These are phyloP conservation scores for Hormaphis cornu DNA, from an alignment of 1,140 invertebrate species.

Conservation along the genomic window DNA sequence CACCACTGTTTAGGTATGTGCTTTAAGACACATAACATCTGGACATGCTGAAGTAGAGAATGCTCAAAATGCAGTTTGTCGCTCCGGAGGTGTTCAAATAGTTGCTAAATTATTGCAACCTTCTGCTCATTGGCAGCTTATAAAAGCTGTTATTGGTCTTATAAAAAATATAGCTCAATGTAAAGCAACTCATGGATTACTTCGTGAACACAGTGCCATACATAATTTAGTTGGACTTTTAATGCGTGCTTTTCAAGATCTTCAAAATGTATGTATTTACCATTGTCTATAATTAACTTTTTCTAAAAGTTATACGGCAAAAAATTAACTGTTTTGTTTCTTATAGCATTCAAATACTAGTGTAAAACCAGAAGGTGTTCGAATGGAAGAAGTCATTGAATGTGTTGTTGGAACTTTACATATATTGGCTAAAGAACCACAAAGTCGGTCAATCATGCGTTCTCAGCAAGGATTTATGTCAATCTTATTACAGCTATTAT, in stretches of 20 bases:
- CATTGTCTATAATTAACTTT: neutral
- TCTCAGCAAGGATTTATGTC: constrained; percentile 80
- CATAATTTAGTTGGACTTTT: constrained; percentile 85
- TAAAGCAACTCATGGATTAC: constrained; percentile 85
- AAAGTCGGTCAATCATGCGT: constrained; percentile 85
- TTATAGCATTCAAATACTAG: constrained; percentile 53
- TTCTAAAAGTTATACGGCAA: neutral
- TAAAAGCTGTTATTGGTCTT: constrained; percentile 91
- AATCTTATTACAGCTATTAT: constrained; percentile 75
- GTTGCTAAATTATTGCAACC: constrained; percentile 92
- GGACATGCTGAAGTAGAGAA: constrained; percentile 90
- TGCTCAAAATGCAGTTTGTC: constrained; percentile 90
- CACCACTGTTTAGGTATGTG: constrained; percentile 58
- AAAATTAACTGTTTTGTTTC: constrained; percentile 45
- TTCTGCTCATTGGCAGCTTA: constrained; percentile 83
- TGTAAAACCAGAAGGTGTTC: constrained; percentile 87
- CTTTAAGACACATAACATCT: constrained; percentile 88
- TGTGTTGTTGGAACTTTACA: constrained; percentile 94
- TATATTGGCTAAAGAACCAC: constrained; percentile 87
- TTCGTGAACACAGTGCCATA: constrained; percentile 88
- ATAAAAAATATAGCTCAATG: constrained; percentile 94
- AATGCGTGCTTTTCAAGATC: constrained; percentile 85
- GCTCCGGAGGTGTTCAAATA: constrained; percentile 85
- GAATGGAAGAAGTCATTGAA: constrained; percentile 98
- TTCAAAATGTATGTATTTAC: constrained; percentile 56